Evolutionary conservation across 2,888 invertebrate species (phyloP).

Genomic region (Polymixis lichenea): DNA sequence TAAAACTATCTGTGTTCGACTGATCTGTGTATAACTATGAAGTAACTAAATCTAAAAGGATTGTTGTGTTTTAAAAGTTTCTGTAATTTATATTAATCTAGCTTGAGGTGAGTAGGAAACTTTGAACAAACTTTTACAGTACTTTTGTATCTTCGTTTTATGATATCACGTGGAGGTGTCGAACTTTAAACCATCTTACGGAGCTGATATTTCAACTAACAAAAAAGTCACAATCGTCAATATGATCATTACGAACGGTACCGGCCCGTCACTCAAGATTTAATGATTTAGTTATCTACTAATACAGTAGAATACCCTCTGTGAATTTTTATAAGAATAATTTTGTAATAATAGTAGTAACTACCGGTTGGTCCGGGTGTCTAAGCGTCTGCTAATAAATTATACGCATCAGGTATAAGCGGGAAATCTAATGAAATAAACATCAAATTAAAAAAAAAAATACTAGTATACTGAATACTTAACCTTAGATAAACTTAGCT

Average conservation of each 20-base stretch:
- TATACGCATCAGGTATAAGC: neutral
- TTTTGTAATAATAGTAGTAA: neutral
- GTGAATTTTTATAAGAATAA: constrained; percentile 3
- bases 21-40: constrained; percentile 1
- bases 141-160: constrained; percentile 24
- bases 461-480: neutral
- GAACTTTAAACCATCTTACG: constrained; percentile 30
- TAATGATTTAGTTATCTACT: constrained; percentile 4
- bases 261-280: constrained; percentile 11
- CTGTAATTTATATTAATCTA: constrained; percentile 16
- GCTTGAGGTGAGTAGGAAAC: constrained; percentile 45
- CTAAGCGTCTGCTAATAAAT: neutral
- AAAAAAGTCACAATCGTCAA: constrained; percentile 23
- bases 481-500: too few relatives aligned
- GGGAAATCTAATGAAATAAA: neutral
- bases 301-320: neutral
- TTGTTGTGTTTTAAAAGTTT: constrained; percentile 28
- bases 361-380: neutral
- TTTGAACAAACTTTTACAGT: constrained; percentile 9
- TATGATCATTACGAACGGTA: constrained; percentile 1
- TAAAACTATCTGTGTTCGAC: constrained; percentile 22
- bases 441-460: neutral
- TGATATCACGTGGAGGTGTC: constrained; percentile 20
- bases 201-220: neutral
- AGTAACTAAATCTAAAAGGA: constrained; percentile 4